Evolutionary conservation across 2,888 invertebrate species (phyloP).

Genomic region (Callimorpha dominula): DNA sequence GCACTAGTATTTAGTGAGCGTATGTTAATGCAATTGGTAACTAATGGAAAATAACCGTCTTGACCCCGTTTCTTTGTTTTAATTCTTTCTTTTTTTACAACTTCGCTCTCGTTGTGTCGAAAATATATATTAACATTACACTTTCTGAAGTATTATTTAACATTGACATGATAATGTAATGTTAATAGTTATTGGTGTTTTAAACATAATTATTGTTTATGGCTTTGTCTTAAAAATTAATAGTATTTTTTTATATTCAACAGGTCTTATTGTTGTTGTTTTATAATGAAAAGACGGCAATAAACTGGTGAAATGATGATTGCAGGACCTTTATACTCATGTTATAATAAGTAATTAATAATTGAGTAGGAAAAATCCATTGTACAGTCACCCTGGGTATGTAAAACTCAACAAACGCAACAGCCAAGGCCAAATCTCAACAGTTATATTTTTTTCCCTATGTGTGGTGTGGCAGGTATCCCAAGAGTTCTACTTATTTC

Average conservation of each 20-base stretch:
- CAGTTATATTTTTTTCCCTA: too few species aligned
- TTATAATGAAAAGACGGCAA: neutral
- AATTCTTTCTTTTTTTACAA: conserved; percentile 61
- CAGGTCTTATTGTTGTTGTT: neutral
- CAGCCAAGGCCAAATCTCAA: too few species aligned
- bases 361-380: too few species aligned
- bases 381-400: too few species aligned
- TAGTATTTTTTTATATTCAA: neutral
- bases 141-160: conserved; percentile 29
- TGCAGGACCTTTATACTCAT: neutral
- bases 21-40: conserved; percentile 51
- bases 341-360: too few species aligned
- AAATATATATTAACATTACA: conserved; percentile 36
- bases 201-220: neutral
- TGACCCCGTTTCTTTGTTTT: conserved; percentile 77
- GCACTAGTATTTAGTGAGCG: conserved; percentile 50
- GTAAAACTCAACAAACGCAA: too few species aligned
- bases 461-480: too few species aligned
- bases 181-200: conserved; percentile 13
- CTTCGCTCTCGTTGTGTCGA: conserved; percentile 42
- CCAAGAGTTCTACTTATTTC: too few species aligned
- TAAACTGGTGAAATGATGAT: neutral
- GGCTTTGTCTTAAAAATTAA: neutral
- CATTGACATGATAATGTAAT: conserved; percentile 18
- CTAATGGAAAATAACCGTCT: conserved; percentile 70